Evolutionary conservation across 2,113 vertebrate genomes (phyloP).

Genomic region (Anthoscopus minutus): DNA sequence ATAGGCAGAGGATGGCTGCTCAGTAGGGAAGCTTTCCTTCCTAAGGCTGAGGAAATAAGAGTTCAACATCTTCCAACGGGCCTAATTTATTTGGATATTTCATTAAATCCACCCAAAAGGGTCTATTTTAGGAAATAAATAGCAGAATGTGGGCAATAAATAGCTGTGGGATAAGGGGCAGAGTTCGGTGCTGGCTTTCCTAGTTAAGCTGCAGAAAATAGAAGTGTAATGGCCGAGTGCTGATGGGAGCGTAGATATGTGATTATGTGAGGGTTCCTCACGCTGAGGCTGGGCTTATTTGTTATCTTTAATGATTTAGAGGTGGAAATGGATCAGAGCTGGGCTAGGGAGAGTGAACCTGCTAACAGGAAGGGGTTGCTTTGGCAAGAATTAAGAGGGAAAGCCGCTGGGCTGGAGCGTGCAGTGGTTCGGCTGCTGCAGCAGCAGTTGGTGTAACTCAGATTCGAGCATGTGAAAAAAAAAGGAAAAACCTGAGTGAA

Average conservation of each 20-base stretch:
- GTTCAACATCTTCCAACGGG: not conserved
- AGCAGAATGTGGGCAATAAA: not conserved
- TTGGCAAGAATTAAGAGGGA: not conserved
- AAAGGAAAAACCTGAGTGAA: not conserved
- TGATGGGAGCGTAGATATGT: not conserved
- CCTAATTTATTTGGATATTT: not conserved
- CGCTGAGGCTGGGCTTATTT: not conserved
- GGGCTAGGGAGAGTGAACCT: not conserved
- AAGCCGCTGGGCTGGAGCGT: not conserved
- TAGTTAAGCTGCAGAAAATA: conserved; percentile 13
- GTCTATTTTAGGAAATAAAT: not conserved
- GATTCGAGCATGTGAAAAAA: not conserved
- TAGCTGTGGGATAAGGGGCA: conserved; percentile 14
- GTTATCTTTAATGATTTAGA: not conserved
- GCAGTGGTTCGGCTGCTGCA: fast-evolving
- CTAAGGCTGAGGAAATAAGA: not conserved
- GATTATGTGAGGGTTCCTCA: not conserved
- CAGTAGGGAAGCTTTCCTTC: not conserved
- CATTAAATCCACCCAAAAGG: not conserved
- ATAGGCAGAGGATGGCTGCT: not conserved
- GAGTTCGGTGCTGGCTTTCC: not conserved
- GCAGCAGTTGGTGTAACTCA: not conserved
- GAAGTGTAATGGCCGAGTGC: not conserved
- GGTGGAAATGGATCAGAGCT: not conserved
- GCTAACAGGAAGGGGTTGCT: not conserved